Conservation (phyloP, 2,888 invertebrate genomes). For the Heteromyza rotundicornis region DNA sequence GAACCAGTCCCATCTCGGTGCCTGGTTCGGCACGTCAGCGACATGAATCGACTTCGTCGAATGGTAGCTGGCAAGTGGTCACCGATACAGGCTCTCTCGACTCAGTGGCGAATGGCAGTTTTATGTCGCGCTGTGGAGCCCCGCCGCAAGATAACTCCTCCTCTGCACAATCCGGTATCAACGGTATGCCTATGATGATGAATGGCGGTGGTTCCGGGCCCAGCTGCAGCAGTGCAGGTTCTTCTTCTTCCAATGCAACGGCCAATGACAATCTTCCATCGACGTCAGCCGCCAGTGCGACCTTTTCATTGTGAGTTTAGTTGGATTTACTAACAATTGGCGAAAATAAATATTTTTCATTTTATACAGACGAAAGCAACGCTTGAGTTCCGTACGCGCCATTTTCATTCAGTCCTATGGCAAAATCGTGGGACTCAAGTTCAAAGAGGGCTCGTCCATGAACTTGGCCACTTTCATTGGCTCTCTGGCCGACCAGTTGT, state of each 20-base stretch:
- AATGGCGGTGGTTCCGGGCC: too few species aligned
- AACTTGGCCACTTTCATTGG: slow-evolving; percentile 53
- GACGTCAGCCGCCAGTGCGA: too few species aligned
- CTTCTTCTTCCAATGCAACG: too few species aligned
- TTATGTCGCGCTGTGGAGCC: slow-evolving; percentile 39
- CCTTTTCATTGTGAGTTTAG: too few species aligned
- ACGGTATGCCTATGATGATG: too few species aligned
- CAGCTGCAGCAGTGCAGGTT: too few species aligned
- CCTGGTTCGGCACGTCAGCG: slow-evolving; percentile 65
- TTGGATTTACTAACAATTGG: too few species aligned
- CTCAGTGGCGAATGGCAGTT: slow-evolving; percentile 55
- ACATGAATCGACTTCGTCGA: slow-evolving; percentile 68
- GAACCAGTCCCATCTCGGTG: slow-evolving; percentile 72
- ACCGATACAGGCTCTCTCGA: slow-evolving; percentile 70
- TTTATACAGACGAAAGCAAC: slow-evolving; percentile 50
- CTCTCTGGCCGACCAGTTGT: slow-evolving; percentile 49
- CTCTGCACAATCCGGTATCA: neutral
- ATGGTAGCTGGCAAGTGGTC: slow-evolving; percentile 75
- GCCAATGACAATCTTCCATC: too few species aligned
- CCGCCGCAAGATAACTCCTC: slow-evolving; percentile 15
- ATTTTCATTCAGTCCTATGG: slow-evolving; percentile 56
- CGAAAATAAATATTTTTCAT: slow-evolving; percentile 23
- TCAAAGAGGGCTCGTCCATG: slow-evolving; percentile 56
- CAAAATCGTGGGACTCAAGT: slow-evolving; percentile 57
- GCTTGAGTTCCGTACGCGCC: slow-evolving; percentile 53